Conservation (phyloP, 2,113 vertebrate species). For the Pluvialis apricaria region DNA sequence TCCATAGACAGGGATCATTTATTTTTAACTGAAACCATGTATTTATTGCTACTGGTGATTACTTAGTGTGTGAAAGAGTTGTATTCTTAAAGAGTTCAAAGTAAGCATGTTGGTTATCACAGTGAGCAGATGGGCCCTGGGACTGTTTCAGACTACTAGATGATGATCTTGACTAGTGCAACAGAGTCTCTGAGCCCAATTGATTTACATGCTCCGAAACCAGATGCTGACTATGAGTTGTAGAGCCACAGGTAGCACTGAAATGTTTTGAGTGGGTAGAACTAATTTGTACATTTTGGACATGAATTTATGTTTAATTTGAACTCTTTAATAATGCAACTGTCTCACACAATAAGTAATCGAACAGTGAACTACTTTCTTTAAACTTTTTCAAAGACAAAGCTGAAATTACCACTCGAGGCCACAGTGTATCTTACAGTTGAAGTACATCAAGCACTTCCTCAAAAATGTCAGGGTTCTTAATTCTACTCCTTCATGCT, state of each 20-base stretch:
- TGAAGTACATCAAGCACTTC: background rate
- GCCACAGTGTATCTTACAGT: background rate
- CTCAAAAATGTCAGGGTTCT: background rate
- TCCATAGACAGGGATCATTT: background rate
- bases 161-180: background rate
- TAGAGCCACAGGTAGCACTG: background rate
- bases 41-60: background rate
- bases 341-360: background rate
- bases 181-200: background rate
- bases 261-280: background rate
- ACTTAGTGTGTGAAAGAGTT: background rate
- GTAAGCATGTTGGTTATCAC: background rate
- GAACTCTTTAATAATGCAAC: background rate
- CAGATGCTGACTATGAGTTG: background rate
- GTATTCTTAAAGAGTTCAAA: background rate
- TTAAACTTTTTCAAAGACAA: background rate
- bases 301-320: background rate
- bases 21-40: background rate
- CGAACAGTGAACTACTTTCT: background rate
- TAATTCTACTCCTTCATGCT: background rate
- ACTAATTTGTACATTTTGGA: background rate
- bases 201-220: background rate
- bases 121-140: background rate
- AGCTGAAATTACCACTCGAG: background rate
- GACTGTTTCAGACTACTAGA: background rate